Evolutionary conservation across 2,113 vertebrate genomes (phyloP).

Genomic region (Odocoileus hemionus): DNA sequence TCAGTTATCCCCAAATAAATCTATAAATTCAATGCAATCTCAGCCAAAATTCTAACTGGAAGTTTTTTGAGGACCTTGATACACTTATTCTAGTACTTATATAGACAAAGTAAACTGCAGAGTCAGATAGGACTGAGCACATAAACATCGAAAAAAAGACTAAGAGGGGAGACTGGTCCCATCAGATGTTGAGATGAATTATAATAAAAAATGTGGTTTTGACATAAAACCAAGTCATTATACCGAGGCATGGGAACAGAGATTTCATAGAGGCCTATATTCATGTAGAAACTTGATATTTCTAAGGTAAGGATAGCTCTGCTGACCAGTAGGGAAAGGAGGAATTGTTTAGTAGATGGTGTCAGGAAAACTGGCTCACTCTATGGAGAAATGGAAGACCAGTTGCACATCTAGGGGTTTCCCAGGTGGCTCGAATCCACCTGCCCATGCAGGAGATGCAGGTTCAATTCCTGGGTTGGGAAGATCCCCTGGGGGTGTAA

Average conservation of each 20-base stretch:
- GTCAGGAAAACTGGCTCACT: not conserved
- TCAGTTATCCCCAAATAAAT: not conserved
- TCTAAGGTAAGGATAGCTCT: not conserved
- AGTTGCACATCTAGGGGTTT: not conserved
- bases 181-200: not conserved
- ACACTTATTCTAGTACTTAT: not conserved
- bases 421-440: not conserved
- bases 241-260: not conserved
- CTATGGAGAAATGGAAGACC: not conserved
- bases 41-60: not conserved
- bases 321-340: not conserved
- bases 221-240: not conserved
- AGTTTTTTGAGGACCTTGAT: not conserved
- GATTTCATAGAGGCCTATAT: not conserved
- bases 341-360: not conserved
- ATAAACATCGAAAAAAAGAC: not conserved
- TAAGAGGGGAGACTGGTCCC: not conserved
- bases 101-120: not conserved
- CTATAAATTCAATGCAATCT: not conserved
- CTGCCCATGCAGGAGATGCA: not conserved
- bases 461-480: not conserved
- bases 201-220: not conserved
- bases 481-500: not conserved
- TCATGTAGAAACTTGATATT: not conserved
- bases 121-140: not conserved